phyloP scores from a whole-genome alignment of 2,888 invertebrate genomes.

The Esperia sulphurella region DNA sequence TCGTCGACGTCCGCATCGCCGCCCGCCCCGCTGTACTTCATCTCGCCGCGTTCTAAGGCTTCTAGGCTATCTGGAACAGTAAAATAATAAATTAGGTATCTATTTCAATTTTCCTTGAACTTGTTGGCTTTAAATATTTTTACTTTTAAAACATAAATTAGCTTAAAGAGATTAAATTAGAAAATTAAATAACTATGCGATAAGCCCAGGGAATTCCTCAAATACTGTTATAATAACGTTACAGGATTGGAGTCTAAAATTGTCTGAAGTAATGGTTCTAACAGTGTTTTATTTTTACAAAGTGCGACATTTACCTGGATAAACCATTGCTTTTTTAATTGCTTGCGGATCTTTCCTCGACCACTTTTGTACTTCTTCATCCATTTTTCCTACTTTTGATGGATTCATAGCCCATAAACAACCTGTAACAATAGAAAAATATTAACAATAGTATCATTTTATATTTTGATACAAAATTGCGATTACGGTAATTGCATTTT shows the following conservation, averaged over 20 bases:
- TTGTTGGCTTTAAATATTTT: no score
- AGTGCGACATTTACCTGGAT: constrained; percentile 82
- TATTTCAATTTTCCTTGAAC: neutral
- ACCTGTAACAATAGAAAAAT: constrained; percentile 60
- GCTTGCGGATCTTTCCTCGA: constrained; percentile 96
- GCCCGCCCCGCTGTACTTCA: constrained; percentile 88
- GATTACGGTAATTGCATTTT: no score
- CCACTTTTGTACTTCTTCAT: constrained; percentile 98
- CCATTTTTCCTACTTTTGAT: constrained; percentile 96
- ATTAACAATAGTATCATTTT: no score
- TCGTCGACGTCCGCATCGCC: constrained; percentile 84
- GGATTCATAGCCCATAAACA: constrained; percentile 99
- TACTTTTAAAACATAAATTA: no score
- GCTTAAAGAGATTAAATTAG: no score
- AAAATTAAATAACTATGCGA: no score
- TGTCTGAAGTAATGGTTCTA: no score
- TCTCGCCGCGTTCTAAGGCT: constrained; percentile 90
- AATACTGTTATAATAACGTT: no score
- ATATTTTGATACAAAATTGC: no score
- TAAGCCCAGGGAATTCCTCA: no score
- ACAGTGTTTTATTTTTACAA: neutral
- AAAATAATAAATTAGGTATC: neutral
- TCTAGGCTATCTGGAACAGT: constrained; percentile 84
- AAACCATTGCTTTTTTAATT: constrained; percentile 95
- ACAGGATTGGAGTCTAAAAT: no score